Conservation (phyloP, 2,113 vertebrate genomes). For the Dissostichus mawsoni region DNA sequence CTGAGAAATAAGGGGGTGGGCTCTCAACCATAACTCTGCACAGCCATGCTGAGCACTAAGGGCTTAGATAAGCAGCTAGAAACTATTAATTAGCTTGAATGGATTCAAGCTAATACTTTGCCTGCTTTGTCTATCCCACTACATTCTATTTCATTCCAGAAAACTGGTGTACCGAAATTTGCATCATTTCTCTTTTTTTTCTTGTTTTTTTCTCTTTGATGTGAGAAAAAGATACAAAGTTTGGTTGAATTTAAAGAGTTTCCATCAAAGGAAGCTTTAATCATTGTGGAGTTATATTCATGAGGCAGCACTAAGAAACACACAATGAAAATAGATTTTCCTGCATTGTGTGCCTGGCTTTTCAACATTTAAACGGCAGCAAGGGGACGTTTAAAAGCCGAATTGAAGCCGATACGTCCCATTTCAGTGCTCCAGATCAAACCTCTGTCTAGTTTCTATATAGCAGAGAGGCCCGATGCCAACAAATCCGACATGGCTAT, state of each 20-base stretch:
- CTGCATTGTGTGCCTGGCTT: background rate
- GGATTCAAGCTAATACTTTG: constrained; percentile 36
- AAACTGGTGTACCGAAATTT: background rate
- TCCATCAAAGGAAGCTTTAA: constrained; percentile 6
- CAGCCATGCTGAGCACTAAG: constrained; percentile 28
- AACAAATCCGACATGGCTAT: constrained; percentile 15
- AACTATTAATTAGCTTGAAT: constrained; percentile 53
- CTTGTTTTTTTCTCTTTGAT: background rate
- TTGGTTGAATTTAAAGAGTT: constrained; percentile 11
- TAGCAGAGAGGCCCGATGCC: background rate
- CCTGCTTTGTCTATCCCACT: constrained; percentile 55
- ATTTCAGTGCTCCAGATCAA: background rate
- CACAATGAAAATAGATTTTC: background rate
- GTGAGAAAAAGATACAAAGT: background rate
- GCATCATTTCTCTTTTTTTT: background rate
- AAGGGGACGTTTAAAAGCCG: background rate
- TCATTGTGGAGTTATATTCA: background rate
- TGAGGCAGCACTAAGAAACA: background rate
- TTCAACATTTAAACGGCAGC: background rate
- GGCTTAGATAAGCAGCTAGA: constrained; percentile 43
- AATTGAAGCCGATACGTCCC: background rate
- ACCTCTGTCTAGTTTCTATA: background rate
- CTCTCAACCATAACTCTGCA: constrained; percentile 17
- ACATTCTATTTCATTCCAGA: constrained; percentile 31
- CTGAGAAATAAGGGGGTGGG: constrained; percentile 15